These are phyloP conservation scores for Choloepus didactylus DNA, from an alignment of 2,797 vertebrate genomes.

Conservation along the genomic window DNA sequence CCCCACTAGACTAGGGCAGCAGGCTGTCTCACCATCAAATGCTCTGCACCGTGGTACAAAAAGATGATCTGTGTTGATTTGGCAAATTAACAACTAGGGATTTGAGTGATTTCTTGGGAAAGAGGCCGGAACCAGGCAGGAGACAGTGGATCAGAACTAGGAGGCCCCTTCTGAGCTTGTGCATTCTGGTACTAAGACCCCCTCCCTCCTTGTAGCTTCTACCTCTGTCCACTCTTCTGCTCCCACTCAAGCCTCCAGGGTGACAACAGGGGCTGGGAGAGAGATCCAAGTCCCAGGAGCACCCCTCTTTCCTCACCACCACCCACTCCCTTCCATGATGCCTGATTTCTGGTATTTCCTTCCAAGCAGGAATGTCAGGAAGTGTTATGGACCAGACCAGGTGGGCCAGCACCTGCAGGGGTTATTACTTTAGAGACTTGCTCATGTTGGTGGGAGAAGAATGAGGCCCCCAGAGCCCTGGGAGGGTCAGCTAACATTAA, in stretches of 20 bases:
- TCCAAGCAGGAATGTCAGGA: not conserved
- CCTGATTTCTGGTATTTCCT: not conserved
- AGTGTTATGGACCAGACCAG: not conserved
- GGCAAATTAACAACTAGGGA: not conserved
- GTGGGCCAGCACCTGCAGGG: not conserved
- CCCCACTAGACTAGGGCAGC: not conserved
- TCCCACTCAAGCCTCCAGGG: not conserved
- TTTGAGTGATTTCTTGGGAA: not conserved
- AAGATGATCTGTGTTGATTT: not conserved
- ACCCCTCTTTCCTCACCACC: not conserved
- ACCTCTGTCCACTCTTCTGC: too few species aligned
- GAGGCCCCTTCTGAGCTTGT: not conserved
- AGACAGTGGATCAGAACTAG: not conserved
- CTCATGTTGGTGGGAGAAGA: not conserved
- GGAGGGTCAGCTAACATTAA: not conserved
- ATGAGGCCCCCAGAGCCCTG: not conserved
- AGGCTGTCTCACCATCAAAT: not conserved
- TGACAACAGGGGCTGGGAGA: not conserved
- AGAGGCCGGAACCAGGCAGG: not conserved
- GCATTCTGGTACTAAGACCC: not conserved
- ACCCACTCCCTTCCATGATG: not conserved
- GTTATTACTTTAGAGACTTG: not conserved
- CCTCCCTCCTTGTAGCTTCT: not conserved
- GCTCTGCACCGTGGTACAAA: not conserved
- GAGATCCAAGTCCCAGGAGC: not conserved